Evolutionary conservation across 2,888 invertebrate genomes (phyloP).

Genomic region (Autographa pulchrina): DNA sequence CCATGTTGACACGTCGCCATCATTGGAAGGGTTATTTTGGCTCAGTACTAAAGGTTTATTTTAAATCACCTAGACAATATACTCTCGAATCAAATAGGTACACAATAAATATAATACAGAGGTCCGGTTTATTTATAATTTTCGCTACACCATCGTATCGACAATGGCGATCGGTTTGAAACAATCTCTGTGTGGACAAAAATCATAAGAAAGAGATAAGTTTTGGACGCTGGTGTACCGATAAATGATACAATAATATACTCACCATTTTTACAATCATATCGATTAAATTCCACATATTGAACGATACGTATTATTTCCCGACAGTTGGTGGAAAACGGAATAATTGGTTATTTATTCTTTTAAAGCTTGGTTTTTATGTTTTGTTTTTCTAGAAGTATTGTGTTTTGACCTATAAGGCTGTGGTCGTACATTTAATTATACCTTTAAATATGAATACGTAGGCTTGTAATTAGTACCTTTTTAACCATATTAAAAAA

Average conservation of each 20-base stretch:
- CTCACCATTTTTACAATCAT: neutral
- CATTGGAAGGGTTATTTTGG: neutral
- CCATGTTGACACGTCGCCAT: conserved; percentile 1
- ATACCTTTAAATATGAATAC: neutral
- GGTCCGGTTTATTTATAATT: neutral
- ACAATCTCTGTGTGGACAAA: conserved; percentile 24
- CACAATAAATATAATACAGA: neutral
- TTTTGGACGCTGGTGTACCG: conserved; percentile 17
- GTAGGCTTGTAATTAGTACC: neutral
- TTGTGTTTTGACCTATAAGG: neutral
- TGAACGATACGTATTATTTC: neutral
- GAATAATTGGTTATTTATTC: neutral
- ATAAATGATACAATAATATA: conserved; percentile 23
- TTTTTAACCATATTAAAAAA: neutral
- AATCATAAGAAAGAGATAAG: conserved; percentile 25
- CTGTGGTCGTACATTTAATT: neutral
- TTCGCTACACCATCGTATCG: neutral
- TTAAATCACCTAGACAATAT: neutral
- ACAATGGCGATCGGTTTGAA: conserved; percentile 19
- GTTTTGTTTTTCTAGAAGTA: neutral
- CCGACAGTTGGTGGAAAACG: neutral
- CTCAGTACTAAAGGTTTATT: neutral
- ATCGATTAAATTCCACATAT: neutral
- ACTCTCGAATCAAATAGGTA: neutral
- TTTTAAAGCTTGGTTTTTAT: neutral